Evolutionary conservation across 2,797 vertebrate species (phyloP), one percentile per base, ranked within the genome.

Genomic region (Eulemur rubriventer): DNA sequence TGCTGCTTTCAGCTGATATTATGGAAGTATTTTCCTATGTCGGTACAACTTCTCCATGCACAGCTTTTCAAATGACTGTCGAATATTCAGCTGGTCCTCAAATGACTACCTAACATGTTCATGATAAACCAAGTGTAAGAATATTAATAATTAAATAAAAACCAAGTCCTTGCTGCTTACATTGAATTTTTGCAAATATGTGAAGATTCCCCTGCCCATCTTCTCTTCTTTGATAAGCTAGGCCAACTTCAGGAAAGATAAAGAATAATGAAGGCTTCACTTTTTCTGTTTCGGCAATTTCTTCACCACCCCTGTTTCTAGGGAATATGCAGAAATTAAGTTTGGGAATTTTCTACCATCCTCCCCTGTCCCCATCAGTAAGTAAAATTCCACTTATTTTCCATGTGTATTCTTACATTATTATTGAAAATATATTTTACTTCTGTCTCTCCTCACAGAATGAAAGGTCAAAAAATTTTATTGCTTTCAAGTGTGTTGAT

Each of bases 401-500:
- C 38, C 17, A 18, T 48, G 46, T 22, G 57, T 88, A 50, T 67
- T 91, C 78, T 81, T 43, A 55, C 50, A 57, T 69, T 65, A 67
- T 50, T 67, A 57, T 55, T 59, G 50, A 48, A 84, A 83, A n/a
- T 83, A 55, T 41, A 43, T 82, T 86, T 93, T 65, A 86, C 46
- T 76, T 80, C 46, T 46, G 35, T 65, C 22, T 87, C 33, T 26
- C 67, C 33, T 90, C 46, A 57, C 18, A 65, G 46, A 76, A 48
- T 43, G 46, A 84, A 57, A 95, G 43, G 22, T 88, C 90, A 93
- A 86, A 73, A 67, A 9, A 73, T 61, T 80, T 89, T 89, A 43
- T 65, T 52, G 26, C 55, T 82, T 33, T 93, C 30, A 28, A 88
- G 70, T 35, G 26, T 33, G 72, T 76, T 82, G 38, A n/a, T 82